A percentile compares a stretch with the other conserved stretches of the same genome.
These are phyloP conservation scores for Ceryle rudis DNA, from an alignment of 2,797 vertebrate genomes.

Conservation along the genomic window DNA sequence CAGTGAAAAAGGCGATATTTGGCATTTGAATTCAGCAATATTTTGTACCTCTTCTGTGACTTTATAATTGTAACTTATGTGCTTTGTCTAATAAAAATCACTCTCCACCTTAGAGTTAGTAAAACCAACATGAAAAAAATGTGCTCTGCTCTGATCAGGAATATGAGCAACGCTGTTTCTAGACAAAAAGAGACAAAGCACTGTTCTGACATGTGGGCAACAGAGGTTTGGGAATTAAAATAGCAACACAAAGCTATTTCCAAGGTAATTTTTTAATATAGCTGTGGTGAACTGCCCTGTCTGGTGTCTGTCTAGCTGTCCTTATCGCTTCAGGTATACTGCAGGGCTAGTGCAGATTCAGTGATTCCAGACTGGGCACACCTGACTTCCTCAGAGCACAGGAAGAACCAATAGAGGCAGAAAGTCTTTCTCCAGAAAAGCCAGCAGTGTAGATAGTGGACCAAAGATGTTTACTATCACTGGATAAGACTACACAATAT, in stretches of 20 bases:
- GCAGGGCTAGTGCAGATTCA: background rate
- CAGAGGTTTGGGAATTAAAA: background rate
- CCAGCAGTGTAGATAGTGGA: accelerated
- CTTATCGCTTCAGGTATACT: background rate
- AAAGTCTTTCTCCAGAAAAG: background rate
- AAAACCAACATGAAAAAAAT: background rate
- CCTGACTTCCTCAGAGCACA: background rate
- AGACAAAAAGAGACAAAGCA: background rate
- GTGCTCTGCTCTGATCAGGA: background rate
- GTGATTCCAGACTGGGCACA: accelerated
- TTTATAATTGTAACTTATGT: background rate
- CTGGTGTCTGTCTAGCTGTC: background rate
- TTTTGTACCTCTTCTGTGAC: accelerated
- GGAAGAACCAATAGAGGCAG: background rate
- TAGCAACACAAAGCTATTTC: background rate
- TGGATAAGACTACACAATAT: background rate
- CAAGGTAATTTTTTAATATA: background rate
- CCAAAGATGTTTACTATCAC: background rate
- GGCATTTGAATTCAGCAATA: background rate
- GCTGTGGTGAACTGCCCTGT: accelerated
- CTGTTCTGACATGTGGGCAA: background rate
- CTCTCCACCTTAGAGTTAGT: background rate
- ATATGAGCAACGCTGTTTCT: background rate
- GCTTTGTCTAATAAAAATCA: background rate
- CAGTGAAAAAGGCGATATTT: accelerated